Percentiles rank a stretch among this genome's conserved stretches.
Conservation (phyloP, 2,888 invertebrate species). For the Baccha elongata region DNA sequence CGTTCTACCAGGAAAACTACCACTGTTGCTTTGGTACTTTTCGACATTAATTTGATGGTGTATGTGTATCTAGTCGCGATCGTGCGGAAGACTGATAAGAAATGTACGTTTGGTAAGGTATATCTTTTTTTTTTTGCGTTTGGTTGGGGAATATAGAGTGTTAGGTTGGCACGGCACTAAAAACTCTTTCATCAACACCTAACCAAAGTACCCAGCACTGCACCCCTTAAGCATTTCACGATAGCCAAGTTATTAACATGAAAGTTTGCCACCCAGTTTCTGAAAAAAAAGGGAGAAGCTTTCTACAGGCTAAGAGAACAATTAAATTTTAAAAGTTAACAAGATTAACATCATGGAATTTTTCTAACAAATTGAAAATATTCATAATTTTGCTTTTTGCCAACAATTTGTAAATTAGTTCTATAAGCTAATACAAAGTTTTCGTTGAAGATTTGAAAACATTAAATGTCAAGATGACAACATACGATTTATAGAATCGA, state of each 20-base stretch:
- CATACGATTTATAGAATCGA: too few relatives aligned
- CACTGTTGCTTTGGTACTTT: slow-evolving; percentile 41
- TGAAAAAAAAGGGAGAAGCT: not conserved
- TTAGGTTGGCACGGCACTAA: slow-evolving; percentile 10
- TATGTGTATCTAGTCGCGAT: slow-evolving; percentile 56
- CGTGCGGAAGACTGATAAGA: slow-evolving; percentile 71
- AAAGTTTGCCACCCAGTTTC: slow-evolving; percentile 60
- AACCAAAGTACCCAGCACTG: not conserved
- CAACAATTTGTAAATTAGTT: too few relatives aligned
- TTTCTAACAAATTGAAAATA: too few relatives aligned
- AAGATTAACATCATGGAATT: too few relatives aligned
- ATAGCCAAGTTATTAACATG: slow-evolving; percentile 64
- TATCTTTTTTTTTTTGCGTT: slow-evolving; percentile 17
- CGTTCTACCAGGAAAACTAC: not conserved
- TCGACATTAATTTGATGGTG: slow-evolving; percentile 18
- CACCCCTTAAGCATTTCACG: not conserved
- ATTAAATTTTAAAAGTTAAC: too few relatives aligned
- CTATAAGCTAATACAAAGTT: too few relatives aligned
- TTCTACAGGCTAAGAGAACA: too few relatives aligned
- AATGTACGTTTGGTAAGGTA: slow-evolving; percentile 27
- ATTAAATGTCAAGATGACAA: too few relatives aligned
- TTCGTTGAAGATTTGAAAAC: too few relatives aligned
- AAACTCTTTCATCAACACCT: slow-evolving; percentile 3
- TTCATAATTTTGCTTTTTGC: too few relatives aligned
- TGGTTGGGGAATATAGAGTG: not conserved